Conservation (phyloP, 1,140 invertebrate genomes). For the Pristionchus pacificus region DNA sequence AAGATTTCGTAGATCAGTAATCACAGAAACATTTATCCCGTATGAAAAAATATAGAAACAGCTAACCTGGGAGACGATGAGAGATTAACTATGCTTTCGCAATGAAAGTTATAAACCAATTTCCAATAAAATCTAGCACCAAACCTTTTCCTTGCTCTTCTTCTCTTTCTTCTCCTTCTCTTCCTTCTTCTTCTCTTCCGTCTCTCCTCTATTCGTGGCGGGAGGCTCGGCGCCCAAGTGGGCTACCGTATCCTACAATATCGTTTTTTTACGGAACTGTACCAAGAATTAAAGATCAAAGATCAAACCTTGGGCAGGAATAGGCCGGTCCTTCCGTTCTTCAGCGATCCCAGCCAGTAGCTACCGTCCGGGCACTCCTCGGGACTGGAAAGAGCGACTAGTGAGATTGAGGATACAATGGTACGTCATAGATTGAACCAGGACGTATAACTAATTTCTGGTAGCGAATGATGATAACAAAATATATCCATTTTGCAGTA, state of each 20-base stretch:
- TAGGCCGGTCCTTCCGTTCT: slow-evolving; percentile 74
- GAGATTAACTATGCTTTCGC: too few relatives aligned
- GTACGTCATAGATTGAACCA: too few relatives aligned
- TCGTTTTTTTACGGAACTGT: background rate
- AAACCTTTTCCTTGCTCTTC: background rate
- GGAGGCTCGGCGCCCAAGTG: slow-evolving; percentile 67
- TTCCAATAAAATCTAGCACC: too few relatives aligned
- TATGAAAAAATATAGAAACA: too few relatives aligned
- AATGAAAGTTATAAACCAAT: too few relatives aligned
- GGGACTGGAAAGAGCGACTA: slow-evolving; percentile 32
- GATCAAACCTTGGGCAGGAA: slow-evolving; percentile 71
- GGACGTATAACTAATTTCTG: too few relatives aligned
- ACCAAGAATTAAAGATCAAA: background rate
- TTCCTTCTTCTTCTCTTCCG: slow-evolving; percentile 56
- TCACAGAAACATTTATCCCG: too few relatives aligned
- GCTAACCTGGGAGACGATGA: too few relatives aligned
- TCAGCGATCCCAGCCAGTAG: slow-evolving; percentile 79
- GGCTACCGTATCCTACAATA: slow-evolving; percentile 71
- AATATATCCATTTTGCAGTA: too few relatives aligned
- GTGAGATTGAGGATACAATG: too few relatives aligned
- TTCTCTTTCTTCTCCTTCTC: slow-evolving; percentile 72
- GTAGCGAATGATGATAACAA: too few relatives aligned
- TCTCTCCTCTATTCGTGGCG: slow-evolving; percentile 24
- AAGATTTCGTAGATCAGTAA: too few relatives aligned
- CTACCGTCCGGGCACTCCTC: slow-evolving; percentile 33